Conservation (phyloP, 2,797 vertebrate genomes). For the Dallia pectoralis region DNA sequence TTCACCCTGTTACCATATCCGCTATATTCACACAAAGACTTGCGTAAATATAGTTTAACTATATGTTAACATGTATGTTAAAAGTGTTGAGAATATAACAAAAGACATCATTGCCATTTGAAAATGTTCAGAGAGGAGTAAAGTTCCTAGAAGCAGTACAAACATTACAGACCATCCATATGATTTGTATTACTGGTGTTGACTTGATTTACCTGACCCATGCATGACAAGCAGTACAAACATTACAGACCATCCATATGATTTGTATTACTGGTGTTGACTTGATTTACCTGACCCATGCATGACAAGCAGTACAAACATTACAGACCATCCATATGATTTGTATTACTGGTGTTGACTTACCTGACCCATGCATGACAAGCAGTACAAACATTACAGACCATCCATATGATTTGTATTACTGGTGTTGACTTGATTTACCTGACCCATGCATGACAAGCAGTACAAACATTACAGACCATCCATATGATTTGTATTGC, state of each 20-base stretch:
- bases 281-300: slow-evolving; percentile 72
- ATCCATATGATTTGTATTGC: neutral
- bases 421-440: slow-evolving; percentile 34
- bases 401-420: neutral
- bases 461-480: neutral
- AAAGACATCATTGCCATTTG: too few relatives aligned
- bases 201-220: slow-evolving; percentile 69
- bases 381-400: neutral
- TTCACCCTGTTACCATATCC: too few relatives aligned
- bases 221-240: slow-evolving; percentile 70
- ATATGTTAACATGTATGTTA: too few relatives aligned
- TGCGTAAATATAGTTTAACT: too few relatives aligned
- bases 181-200: neutral
- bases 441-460: slow-evolving; percentile 75
- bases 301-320: neutral
- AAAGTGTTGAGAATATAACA: too few relatives aligned
- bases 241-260: neutral
- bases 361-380: slow-evolving; percentile 79
- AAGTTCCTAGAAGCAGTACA: neutral
- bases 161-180: neutral
- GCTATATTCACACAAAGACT: too few relatives aligned
- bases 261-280: neutral
- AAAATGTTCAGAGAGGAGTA: too few relatives aligned
- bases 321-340: neutral
- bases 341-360: too few relatives aligned